These are phyloP conservation scores for Tringa solitaria DNA, from an alignment of 2,113 vertebrate species.

Conservation along the genomic window DNA sequence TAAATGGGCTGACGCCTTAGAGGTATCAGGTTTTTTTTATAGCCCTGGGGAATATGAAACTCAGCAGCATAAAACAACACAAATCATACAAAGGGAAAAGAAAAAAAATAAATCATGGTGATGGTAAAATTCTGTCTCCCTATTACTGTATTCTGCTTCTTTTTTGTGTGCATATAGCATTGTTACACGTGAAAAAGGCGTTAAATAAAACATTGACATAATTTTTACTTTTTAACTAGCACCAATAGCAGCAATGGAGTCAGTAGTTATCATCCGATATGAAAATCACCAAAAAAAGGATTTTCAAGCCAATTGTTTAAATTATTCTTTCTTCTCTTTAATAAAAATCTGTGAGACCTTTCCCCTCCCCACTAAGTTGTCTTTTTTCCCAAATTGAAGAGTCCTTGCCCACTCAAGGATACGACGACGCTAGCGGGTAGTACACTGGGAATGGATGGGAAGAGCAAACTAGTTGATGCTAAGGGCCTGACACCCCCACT, in stretches of 20 bases:
- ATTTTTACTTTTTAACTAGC: background rate
- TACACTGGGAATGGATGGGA: background rate
- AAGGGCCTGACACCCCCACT: background rate
- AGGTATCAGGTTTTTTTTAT: background rate
- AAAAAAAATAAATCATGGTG: background rate
- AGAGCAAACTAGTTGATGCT: background rate
- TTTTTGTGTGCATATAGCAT: background rate
- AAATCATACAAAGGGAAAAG: background rate
- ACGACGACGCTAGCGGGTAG: background rate
- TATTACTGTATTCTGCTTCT: background rate
- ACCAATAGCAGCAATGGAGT: background rate
- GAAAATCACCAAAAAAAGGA: background rate
- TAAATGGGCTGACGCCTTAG: background rate
- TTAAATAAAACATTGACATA: background rate
- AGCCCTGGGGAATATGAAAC: background rate
- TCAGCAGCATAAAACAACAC: background rate
- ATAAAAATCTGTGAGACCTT: background rate
- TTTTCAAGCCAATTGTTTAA: background rate
- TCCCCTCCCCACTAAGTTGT: background rate
- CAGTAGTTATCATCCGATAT: rapidly evolving
- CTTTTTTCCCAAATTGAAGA: background rate
- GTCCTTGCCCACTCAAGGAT: background rate
- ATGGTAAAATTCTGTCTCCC: background rate
- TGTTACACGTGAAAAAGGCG: background rate
- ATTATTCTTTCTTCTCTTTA: background rate